Evolutionary conservation across 1,140 invertebrate species (phyloP), one percentile per base, ranked within the genome.

Genomic region (Phymastichus coffea): DNA sequence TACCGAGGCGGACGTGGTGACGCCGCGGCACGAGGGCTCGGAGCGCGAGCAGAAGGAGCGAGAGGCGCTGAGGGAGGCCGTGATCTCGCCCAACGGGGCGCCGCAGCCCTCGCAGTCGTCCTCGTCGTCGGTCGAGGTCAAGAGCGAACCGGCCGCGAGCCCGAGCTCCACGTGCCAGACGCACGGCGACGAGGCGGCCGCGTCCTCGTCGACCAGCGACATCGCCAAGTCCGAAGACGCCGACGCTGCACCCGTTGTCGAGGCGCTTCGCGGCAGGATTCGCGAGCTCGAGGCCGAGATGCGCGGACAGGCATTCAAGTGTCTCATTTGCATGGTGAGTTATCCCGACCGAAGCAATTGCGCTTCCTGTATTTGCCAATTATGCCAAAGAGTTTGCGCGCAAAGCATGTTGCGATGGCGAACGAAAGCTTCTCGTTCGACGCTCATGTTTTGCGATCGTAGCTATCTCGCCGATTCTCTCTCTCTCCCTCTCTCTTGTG

Each of bases 281-380:
- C 82, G 85, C 37, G 87, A 92, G 62, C 81, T 89, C 55, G 89
- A 92, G 58, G 74, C 80, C 20, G 80, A 83, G 65, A 78, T 71
- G 65, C 64, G 83, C 74, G 78, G 84, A 75, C 78, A 86, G 77
- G 75, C 73, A 41, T 86, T 84, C 66, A 87, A 93, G 76, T 96
- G 93, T 83, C 82, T 95, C 12, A 94, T 95, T 55, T 95, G 93
- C 75, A 88, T 94, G 82, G 92, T 92, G 53, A 84, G 85, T 65
- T 1, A 9, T n/a, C n/a, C n/a, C n/a, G n/a, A n/a, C n/a, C n/a
- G n/a, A n/a, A n/a, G n/a, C n/a, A n/a, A n/a, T n/a, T n/a, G n/a
- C n/a, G n/a, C n/a, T n/a, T n/a, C n/a, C n/a, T n/a, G n/a, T n/a
- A n/a, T n/a, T n/a, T n/a, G n/a, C n/a, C n/a, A n/a, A n/a, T n/a